phyloP scores from a whole-genome alignment of 2,888 invertebrate genomes.

The Sminthurinus aureus region DNA sequence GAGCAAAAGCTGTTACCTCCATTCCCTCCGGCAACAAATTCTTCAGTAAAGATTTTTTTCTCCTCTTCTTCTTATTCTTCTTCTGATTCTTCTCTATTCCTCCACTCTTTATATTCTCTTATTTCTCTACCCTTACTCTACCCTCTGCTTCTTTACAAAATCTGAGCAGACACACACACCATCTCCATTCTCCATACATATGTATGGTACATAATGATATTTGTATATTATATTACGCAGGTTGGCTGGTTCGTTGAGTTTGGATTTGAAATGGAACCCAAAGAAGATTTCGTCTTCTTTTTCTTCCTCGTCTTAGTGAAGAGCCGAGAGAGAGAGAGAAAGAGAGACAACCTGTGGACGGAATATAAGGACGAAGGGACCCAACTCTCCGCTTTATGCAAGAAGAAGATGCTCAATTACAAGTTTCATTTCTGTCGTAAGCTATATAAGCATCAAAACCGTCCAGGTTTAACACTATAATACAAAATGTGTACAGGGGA shows the following conservation, averaged over 20 bases:
- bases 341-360: not conserved
- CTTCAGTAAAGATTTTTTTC: too few species aligned
- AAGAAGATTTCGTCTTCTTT: not conserved
- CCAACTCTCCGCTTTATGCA: not conserved
- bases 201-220: too few species aligned
- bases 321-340: too few species aligned
- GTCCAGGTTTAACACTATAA: not conserved
- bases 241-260: not conserved
- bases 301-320: not conserved
- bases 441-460: not conserved
- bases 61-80: too few species aligned
- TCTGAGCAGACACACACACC: constrained; percentile 15
- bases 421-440: constrained; percentile 7
- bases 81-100: not conserved
- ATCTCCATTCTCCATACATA: too few species aligned
- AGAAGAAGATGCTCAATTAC: constrained; percentile 11
- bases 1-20: too few species aligned
- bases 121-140: not conserved
- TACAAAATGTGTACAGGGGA: not conserved
- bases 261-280: not conserved
- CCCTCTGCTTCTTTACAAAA: constrained; percentile 15
- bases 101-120: not conserved
- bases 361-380: not conserved
- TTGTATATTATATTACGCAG: not conserved
- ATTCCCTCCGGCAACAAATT: too few species aligned